Evolutionary conservation across 1,140 invertebrate species (phyloP).

Genomic region (Caenorhabditis inopinata): DNA sequence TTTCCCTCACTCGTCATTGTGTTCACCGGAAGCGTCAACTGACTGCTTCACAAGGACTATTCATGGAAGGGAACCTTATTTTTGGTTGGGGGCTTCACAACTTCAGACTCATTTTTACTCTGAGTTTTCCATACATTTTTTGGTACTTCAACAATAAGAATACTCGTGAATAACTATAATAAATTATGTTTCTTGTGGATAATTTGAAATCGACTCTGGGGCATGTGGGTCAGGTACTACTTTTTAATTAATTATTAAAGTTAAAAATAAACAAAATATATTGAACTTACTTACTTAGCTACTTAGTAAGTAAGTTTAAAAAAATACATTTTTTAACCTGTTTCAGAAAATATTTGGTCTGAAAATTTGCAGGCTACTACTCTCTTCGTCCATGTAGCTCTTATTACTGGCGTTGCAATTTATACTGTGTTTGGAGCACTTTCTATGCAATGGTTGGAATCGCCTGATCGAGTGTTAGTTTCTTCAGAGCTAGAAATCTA

Average conservation of each 20-base stretch:
- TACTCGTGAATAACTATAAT: not conserved
- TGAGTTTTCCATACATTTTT: too few species aligned
- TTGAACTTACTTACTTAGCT: too few species aligned
- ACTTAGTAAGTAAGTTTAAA: too few species aligned
- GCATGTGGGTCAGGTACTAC: not conserved
- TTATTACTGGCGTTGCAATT: not conserved
- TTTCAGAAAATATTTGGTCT: too few species aligned
- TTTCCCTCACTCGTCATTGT: not conserved
- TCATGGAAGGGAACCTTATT: too few species aligned
- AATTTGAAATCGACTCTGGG: constrained; percentile 9
- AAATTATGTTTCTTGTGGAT: constrained; percentile 5
- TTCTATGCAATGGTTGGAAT: constrained; percentile 17
- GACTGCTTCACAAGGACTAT: not conserved
- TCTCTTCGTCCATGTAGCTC: not conserved
- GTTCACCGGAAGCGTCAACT: constrained; percentile 10
- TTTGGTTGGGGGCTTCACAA: too few species aligned
- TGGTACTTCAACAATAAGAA: too few species aligned
- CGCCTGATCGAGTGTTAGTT: not conserved
- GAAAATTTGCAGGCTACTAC: not conserved
- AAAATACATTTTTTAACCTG: too few species aligned
- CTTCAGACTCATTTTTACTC: too few species aligned
- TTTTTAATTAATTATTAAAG: too few species aligned
- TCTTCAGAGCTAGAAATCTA: not conserved
- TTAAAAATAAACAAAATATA: too few species aligned
- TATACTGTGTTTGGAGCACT: not conserved